Percentiles rank a stretch among this genome's conserved stretches.
Evolutionary conservation across 1,140 invertebrate species (phyloP).

Genomic region (Drepana arcuata): DNA sequence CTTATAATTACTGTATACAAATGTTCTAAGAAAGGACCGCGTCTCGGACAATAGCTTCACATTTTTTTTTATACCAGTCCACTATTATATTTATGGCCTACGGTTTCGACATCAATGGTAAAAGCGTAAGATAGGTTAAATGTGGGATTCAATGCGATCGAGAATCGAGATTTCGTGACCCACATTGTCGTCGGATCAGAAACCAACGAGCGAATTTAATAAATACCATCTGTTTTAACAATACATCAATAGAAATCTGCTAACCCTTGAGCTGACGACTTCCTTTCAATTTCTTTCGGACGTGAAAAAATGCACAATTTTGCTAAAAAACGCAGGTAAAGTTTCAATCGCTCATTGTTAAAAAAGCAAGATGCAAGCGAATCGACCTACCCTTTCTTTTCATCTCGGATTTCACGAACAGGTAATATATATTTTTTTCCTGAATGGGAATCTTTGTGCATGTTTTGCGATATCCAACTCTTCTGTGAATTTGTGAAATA

Average conservation of each 20-base stretch:
- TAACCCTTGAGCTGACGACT: slow-evolving; percentile 60
- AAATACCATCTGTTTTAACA: slow-evolving; percentile 47
- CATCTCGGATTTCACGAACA: slow-evolving; percentile 65
- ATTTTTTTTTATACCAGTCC: no score
- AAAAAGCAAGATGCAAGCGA: slow-evolving; percentile 43
- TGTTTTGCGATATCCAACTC: slow-evolving; percentile 64
- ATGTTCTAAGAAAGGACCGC: no score
- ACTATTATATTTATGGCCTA: no score
- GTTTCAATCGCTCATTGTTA: slow-evolving; percentile 25
- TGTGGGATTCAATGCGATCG: no score
- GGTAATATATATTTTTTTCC: slow-evolving; percentile 62
- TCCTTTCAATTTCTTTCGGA: slow-evolving; percentile 47
- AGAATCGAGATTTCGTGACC: slow-evolving; percentile 49
- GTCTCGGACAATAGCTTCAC: no score
- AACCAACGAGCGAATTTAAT: slow-evolving; percentile 39
- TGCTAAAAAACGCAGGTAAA: slow-evolving; percentile 52
- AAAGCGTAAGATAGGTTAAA: no score
- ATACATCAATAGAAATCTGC: slow-evolving; percentile 37
- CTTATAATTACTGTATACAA: no score
- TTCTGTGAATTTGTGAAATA: slow-evolving; percentile 45
- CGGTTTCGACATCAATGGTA: no score
- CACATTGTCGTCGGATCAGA: slow-evolving; percentile 45
- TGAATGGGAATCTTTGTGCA: slow-evolving; percentile 46
- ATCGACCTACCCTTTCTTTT: slow-evolving; percentile 63
- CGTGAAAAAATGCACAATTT: slow-evolving; percentile 40